These are phyloP conservation scores for Muntiacus reevesi DNA, from an alignment of 2,113 vertebrate genomes.

Conservation along the genomic window DNA sequence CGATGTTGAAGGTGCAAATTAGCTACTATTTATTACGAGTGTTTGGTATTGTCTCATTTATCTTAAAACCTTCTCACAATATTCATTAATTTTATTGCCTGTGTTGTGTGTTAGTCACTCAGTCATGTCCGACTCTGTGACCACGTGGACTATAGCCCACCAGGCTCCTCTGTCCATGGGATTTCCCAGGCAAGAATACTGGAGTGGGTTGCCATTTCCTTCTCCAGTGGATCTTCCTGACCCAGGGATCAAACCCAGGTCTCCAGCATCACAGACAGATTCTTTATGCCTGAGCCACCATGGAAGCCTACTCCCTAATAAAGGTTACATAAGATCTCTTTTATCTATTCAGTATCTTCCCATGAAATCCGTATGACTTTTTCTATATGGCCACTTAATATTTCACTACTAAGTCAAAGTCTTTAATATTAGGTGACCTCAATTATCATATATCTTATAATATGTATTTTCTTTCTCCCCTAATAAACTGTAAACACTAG, in stretches of 20 bases:
- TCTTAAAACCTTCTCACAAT: not conserved
- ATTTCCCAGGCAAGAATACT: not conserved
- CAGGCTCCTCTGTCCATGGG: not conserved
- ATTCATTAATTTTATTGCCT: not conserved
- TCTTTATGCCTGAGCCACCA: not conserved
- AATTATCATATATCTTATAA: not conserved
- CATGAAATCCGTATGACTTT: not conserved
- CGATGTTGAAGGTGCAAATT: not conserved
- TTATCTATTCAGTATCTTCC: not conserved
- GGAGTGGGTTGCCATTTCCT: not conserved
- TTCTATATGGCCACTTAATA: not conserved
- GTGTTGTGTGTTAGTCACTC: not conserved
- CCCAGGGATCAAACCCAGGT: not conserved
- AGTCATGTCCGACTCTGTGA: not conserved
- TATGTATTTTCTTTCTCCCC: not conserved
- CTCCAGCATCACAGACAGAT: not conserved
- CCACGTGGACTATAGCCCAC: not conserved
- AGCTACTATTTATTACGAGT: not conserved
- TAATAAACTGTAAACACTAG: not conserved
- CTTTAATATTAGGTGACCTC: not conserved
- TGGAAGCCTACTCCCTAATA: not conserved
- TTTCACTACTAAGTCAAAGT: not conserved
- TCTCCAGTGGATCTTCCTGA: not conserved
- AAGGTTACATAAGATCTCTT: not conserved
- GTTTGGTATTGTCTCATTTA: not conserved